Evolutionary conservation across 2,797 vertebrate species (phyloP), one percentile per base, ranked within the genome.

Genomic region (Acrossocheilus fasciatus): DNA sequence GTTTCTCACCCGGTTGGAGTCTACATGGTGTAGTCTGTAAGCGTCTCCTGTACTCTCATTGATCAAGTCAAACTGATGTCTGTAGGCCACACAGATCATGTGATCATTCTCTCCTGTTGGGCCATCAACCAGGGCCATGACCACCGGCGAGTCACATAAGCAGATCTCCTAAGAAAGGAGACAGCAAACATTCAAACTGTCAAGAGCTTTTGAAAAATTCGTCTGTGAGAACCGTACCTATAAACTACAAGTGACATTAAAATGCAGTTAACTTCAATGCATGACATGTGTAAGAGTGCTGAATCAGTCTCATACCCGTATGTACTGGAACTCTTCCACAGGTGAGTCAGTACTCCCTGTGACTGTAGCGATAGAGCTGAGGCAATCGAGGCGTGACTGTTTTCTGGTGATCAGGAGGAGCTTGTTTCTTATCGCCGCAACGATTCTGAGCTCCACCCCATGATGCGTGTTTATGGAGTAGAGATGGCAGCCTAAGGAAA

Each of bases 381-480:
- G 92, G 82, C 92, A 92, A 41, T 93, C 93, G 0, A 89, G 87
- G 5, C 94, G 95, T 41, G 92, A 95, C 77, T 95, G 95, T 91
- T 97, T 99, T 93, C 97, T 96, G 86, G 97, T 99, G 94, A 99
- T 95, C 77, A 99, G 97, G 88, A 99, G 98, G 54, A 99, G 96
- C 92, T 99, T 99, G 93, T 98, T 99, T 90, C 98, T 96, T 93
- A 99, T 99, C 85, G 98, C 98, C 10, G 94, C 97, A 73, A 99
- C 96, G 26, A 99, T 96, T 92, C 98, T 95, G 91, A 99, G 93
- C 92, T 98, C 97, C 0, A 92, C 96, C 90, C 96, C 95, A 18
- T 99, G 97, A 91, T 99, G 98, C 66, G 98, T 99, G 94, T 99
- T 99, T 93, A 98, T 97, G 86, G 97, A 97, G 81, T 99, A 99